A percentile compares a stretch with the other conserved stretches of the same genome.
These are phyloP conservation scores for Ptiloglossa arizonensis DNA, from an alignment of 1,140 invertebrate genomes.

Conservation along the genomic window DNA sequence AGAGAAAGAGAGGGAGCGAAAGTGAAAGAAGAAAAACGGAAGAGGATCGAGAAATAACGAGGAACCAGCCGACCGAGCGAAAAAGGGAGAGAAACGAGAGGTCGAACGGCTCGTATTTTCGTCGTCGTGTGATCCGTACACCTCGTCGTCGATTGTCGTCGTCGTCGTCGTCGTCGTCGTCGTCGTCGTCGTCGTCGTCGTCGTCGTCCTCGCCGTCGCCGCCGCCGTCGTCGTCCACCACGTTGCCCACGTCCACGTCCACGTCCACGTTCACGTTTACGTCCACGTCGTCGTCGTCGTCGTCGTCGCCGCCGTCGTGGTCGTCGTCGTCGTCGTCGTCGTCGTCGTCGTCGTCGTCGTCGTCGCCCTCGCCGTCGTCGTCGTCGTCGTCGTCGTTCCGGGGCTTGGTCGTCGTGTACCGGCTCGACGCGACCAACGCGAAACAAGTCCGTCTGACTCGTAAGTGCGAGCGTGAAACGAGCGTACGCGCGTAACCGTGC, in stretches of 20 bases:
- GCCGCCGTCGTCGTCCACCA: too few relatives aligned
- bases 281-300: conserved; percentile 35
- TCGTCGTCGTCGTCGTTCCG: conserved; percentile 31
- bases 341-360: conserved; percentile 42
- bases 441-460: background rate
- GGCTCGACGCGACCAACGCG: conserved; percentile 48
- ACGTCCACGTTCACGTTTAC: too few relatives aligned
- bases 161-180: conserved; percentile 45
- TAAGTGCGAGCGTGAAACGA: conserved; percentile 35
- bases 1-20: background rate
- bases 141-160: conserved; percentile 22
- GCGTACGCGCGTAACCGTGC: conserved; percentile 7
- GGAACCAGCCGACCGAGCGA: conserved; percentile 28
- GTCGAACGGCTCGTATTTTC: conserved; percentile 57
- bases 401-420: conserved; percentile 45
- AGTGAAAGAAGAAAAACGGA: conserved; percentile 10
- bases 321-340: conserved; percentile 41
- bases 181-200: conserved; percentile 24
- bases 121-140: conserved; percentile 49
- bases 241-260: too few relatives aligned
- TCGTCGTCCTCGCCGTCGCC: conserved; percentile 27
- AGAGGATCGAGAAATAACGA: conserved; percentile 35
- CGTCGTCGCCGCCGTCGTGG: conserved; percentile 31
- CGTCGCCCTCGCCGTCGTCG: conserved; percentile 28
- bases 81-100: conserved; percentile 49